These are phyloP conservation scores for Caenorhabditis sp. DNA, from an alignment of 2,888 invertebrate genomes.

Conservation along the genomic window DNA sequence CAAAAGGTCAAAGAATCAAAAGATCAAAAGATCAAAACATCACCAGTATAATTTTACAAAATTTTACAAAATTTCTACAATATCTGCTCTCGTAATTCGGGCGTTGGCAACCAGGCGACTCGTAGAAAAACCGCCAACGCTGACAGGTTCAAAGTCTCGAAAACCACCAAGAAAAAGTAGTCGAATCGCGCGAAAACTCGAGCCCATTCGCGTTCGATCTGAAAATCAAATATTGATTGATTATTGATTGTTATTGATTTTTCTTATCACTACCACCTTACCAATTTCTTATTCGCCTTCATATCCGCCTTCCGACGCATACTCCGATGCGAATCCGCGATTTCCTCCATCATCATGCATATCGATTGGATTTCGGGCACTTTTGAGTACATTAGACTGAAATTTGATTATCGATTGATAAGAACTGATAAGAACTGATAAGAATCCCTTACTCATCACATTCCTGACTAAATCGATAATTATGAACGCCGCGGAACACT, in stretches of 20 bases:
- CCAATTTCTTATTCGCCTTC: conserved; percentile 64
- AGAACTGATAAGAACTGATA: too few relatives aligned
- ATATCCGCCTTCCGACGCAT: conserved; percentile 66
- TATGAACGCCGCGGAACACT: conserved; percentile 59
- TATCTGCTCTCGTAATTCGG: conserved; percentile 73
- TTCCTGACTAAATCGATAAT: conserved; percentile 62
- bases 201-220: conserved; percentile 79
- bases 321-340: conserved; percentile 75
- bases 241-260: background rate
- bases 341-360: conserved; percentile 75
- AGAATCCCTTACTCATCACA: conserved; percentile 62
- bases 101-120: conserved; percentile 77
- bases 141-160: conserved; percentile 74
- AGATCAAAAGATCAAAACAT: too few relatives aligned
- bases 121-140: conserved; percentile 76
- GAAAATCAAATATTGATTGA: conserved; percentile 31
- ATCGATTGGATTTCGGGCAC: conserved; percentile 72
- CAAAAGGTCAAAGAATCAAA: too few relatives aligned
- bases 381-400: conserved; percentile 61
- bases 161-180: conserved; percentile 76
- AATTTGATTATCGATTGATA: too few relatives aligned
- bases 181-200: conserved; percentile 75
- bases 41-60: background rate
- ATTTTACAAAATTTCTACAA: conserved; percentile 28
- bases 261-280: background rate